phyloP scores from a whole-genome alignment of 2,113 vertebrate genomes.

The Elanus axillaris region DNA sequence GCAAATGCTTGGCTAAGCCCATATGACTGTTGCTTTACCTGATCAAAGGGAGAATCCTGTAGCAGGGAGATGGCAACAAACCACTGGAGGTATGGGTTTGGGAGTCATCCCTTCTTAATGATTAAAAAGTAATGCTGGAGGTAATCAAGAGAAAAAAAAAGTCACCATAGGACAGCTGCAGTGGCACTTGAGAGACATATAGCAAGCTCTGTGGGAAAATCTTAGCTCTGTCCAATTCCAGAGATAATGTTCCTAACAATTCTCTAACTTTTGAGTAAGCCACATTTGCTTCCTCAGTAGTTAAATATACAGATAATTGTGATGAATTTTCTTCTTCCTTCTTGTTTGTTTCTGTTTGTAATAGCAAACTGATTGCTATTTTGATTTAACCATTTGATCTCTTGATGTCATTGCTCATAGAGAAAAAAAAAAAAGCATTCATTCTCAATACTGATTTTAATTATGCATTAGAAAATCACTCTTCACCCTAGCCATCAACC shows the following conservation, averaged over 20 bases:
- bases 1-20: neutral
- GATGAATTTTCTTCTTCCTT: neutral
- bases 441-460: neutral
- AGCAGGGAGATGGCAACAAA: neutral
- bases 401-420: neutral
- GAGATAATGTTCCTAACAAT: neutral
- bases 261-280: neutral
- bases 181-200: accelerated
- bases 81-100: neutral
- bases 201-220: neutral
- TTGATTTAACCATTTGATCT: neutral
- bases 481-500: neutral
- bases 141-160: neutral
- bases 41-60: neutral
- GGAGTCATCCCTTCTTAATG: neutral
- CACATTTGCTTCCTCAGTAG: neutral
- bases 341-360: neutral
- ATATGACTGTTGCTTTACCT: neutral
- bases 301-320: neutral
- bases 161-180: neutral
- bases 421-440: neutral
- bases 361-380: neutral
- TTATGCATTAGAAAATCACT: neutral
- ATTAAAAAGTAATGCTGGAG: neutral
- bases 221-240: neutral